Percentiles rank a stretch among this genome's conserved stretches.
These are phyloP conservation scores for Anneissia japonica DNA, from an alignment of 35 echinoderm and acorn worm species.

Conservation along the genomic window DNA sequence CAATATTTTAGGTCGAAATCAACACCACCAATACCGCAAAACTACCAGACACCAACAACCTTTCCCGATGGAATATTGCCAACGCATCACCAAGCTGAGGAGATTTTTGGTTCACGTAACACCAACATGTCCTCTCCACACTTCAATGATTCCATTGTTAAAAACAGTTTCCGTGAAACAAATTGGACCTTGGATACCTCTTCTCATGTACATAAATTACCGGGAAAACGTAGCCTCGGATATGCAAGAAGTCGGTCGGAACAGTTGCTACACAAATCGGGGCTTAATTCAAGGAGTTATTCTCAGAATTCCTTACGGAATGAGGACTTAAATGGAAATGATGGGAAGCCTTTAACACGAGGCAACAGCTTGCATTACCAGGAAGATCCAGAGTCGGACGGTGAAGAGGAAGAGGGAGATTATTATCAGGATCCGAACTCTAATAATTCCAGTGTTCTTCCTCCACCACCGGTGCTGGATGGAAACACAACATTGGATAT, in stretches of 20 bases:
- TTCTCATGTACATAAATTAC: constrained; percentile 12
- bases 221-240: neutral
- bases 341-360: neutral
- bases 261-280: constrained; percentile 25
- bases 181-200: neutral
- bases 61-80: constrained; percentile 55
- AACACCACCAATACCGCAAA: constrained; percentile 48
- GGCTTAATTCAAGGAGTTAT: neutral
- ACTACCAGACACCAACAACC: neutral
- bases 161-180: constrained; percentile 21
- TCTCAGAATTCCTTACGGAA: neutral
- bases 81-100: constrained; percentile 67
- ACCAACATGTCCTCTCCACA: constrained; percentile 8
- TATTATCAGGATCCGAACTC: neutral
- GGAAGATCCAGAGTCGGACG: neutral
- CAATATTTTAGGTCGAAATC: constrained; percentile 60
- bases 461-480: neutral
- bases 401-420: neutral
- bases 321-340: neutral
- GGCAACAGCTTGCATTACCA: constrained; percentile 3
- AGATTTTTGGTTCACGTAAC: constrained; percentile 47
- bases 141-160: constrained; percentile 48
- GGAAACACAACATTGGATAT: constrained; percentile 1
- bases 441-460: neutral
- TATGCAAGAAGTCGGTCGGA: neutral